phyloP scores from a whole-genome alignment of 1,140 invertebrate species.

The Calephelis virginiensis region DNA sequence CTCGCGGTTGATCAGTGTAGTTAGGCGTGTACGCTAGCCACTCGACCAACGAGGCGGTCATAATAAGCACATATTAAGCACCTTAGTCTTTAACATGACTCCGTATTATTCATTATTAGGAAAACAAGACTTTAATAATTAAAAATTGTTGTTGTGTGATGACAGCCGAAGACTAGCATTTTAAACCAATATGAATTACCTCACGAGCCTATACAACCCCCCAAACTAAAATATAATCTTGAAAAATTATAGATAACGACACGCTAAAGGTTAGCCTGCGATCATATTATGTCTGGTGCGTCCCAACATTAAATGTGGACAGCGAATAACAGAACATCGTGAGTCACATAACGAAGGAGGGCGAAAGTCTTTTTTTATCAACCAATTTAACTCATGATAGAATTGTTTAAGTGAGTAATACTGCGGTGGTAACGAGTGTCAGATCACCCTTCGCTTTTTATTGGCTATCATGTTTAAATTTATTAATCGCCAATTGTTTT shows the following conservation, averaged over 20 bases:
- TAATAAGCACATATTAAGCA: too few species aligned
- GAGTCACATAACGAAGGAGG: conserved; percentile 46
- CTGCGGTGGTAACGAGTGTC: conserved; percentile 22
- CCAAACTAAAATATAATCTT: too few species aligned
- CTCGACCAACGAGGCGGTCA: too few species aligned
- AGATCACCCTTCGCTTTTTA: conserved; percentile 25
- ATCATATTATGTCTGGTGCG: neutral
- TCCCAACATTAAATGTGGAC: neutral
- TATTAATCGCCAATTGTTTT: conserved; percentile 1
- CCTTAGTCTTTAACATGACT: too few species aligned
- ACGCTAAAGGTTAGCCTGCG: neutral
- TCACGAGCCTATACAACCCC: too few species aligned
- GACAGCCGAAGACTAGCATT: too few species aligned
- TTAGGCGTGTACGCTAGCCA: too few species aligned
- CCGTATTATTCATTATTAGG: too few species aligned
- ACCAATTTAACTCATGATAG: conserved; percentile 56
- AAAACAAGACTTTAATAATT: too few species aligned
- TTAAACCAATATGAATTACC: too few species aligned
- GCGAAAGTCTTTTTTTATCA: conserved; percentile 53
- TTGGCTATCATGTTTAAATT: neutral
- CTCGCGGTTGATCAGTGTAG: too few species aligned
- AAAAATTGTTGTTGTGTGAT: too few species aligned
- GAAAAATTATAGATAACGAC: neutral
- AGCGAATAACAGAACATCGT: conserved; percentile 26
- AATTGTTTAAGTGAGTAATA: conserved; percentile 41